Evolutionary conservation across 2,113 vertebrate species (phyloP).

Genomic region (Psophia crepitans): DNA sequence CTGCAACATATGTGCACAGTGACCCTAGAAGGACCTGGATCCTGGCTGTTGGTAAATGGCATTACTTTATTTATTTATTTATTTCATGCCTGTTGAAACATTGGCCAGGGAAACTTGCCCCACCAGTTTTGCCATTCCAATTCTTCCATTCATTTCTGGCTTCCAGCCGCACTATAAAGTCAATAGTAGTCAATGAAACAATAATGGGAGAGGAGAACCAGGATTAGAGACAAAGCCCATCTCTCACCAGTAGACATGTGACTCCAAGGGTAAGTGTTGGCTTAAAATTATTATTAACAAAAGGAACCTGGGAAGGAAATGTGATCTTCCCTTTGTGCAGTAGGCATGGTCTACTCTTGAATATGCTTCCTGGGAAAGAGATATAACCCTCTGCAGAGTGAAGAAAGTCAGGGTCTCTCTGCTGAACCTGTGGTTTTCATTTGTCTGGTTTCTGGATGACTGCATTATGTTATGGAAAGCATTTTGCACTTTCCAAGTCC

Average conservation of each 20-base stretch:
- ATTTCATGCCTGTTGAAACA: slow-evolving; percentile 16
- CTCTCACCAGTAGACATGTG: slow-evolving; percentile 44
- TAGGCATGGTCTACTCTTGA: slow-evolving; percentile 15
- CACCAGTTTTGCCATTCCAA: slow-evolving; percentile 55
- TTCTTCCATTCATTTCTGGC: slow-evolving; percentile 22
- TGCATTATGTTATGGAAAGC: neutral
- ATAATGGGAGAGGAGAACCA: slow-evolving; percentile 52
- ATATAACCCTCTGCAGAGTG: neutral
- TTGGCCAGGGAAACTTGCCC: slow-evolving; percentile 55
- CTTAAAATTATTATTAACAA: slow-evolving; percentile 54
- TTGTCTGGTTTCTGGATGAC: neutral
- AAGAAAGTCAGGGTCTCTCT: neutral
- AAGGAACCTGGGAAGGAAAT: slow-evolving; percentile 41
- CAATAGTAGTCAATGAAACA: slow-evolving; percentile 65
- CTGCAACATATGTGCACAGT: neutral
- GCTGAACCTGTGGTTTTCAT: neutral
- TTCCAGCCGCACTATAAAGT: slow-evolving; percentile 59
- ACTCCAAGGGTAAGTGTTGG: slow-evolving; percentile 30
- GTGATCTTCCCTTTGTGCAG: slow-evolving; percentile 5
- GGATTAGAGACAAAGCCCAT: slow-evolving; percentile 37
- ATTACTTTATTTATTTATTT: slow-evolving; percentile 62
- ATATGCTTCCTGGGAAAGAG: neutral
- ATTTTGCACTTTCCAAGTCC: neutral
- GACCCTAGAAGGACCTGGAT: slow-evolving; percentile 19
- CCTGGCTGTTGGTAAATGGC: slow-evolving; percentile 35